Conservation (phyloP, 1,140 invertebrate genomes). For the Calliopsis andreniformis region DNA sequence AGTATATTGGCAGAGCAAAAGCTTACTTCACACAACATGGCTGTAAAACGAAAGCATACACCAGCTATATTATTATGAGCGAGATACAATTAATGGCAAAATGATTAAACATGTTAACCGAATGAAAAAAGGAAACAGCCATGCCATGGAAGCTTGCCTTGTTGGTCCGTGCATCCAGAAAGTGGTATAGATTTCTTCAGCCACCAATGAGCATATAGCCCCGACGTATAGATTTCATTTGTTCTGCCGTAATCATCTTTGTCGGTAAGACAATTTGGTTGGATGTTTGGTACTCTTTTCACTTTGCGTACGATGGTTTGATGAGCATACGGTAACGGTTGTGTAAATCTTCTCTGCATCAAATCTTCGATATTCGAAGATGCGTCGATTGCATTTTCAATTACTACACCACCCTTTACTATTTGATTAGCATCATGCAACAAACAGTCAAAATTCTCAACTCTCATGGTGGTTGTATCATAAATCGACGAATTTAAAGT, state of each 20-base stretch:
- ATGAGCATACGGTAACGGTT: constrained; percentile 64
- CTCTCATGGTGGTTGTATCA: not conserved
- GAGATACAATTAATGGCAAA: constrained; percentile 73
- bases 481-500: not conserved
- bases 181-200: constrained; percentile 91
- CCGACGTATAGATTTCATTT: constrained; percentile 86
- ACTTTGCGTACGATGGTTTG: constrained; percentile 56
- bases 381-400: constrained; percentile 2
- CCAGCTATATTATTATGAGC: constrained; percentile 10
- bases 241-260: constrained; percentile 48
- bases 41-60: constrained; percentile 71
- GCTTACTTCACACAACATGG: constrained; percentile 82
- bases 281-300: constrained; percentile 46
- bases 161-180: constrained; percentile 75
- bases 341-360: constrained; percentile 61
- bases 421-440: not conserved
- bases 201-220: constrained; percentile 95
- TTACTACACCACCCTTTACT: not conserved
- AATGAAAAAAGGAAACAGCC: constrained; percentile 74
- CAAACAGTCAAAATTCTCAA: too few species aligned
- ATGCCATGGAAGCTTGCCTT: constrained; percentile 83
- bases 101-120: constrained; percentile 62
- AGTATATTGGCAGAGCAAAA: constrained; percentile 77
- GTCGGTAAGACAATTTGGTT: constrained; percentile 37
- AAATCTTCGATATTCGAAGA: not conserved